phyloP scores from a whole-genome alignment of 2,797 vertebrate genomes.

The Rhynchotus rufescens region DNA sequence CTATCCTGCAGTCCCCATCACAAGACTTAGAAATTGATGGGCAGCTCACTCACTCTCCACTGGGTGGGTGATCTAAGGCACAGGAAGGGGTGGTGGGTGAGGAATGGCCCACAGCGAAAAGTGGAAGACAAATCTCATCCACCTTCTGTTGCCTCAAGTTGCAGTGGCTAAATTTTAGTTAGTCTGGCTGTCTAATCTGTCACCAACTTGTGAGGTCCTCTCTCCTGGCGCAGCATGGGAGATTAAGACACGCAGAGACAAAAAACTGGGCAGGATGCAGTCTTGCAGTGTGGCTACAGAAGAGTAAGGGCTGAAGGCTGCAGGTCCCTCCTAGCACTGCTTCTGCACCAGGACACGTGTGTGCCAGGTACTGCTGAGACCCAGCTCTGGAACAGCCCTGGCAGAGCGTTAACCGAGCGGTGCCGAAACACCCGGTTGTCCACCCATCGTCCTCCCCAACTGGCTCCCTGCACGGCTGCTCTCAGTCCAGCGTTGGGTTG shows the following conservation, averaged over 20 bases:
- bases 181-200: not conserved
- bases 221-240: not conserved
- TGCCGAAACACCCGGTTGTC: rapidly evolving
- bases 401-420: not conserved
- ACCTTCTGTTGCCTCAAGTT: not conserved
- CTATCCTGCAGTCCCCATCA: not conserved
- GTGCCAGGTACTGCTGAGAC: rapidly evolving
- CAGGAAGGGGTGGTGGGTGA: not conserved
- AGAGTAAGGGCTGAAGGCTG: not conserved
- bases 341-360: not conserved
- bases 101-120: not conserved
- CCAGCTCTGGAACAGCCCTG: no score
- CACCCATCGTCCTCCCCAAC: not conserved
- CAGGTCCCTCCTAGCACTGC: not conserved
- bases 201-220: not conserved
- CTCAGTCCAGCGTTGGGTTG: not conserved
- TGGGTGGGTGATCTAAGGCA: not conserved
- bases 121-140: not conserved
- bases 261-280: not conserved
- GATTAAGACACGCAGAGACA: not conserved
- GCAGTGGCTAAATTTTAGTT: not conserved
- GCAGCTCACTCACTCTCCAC: not conserved
- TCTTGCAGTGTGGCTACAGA: not conserved
- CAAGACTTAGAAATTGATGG: not conserved
- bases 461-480: not conserved